Base-by-base conservation (phyloP, 1,140 invertebrate genomes). In the Drosophila jambulina region DNA sequence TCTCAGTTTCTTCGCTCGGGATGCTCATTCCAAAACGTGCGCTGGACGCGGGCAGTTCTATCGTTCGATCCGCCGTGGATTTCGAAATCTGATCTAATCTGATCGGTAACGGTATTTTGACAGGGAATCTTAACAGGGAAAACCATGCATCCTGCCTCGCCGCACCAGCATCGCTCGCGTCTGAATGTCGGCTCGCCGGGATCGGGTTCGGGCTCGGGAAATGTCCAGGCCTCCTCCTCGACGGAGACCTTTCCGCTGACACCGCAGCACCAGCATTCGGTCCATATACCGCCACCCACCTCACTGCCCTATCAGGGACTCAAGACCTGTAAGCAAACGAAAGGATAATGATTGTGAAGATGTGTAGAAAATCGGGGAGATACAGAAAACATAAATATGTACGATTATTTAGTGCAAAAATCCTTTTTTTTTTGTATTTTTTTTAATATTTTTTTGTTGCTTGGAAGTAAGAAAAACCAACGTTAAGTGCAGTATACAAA, bases 291-390 rank as follows among this genome's bases (percentile, higher is more conserved):
- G 17, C 65, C 84, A 0, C 3, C 65, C 57, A 67, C 68, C 25
- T 75, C 79, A 3, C 74, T 82, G 60, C 80, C 84, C 19, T 92
- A 92, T 67, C 91, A 92, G 61, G 91, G 91, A 67, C 75, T 92
- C 12, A 88, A 92, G 54, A 92, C 91, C 40, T 92, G 91, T 92
- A 88, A 80, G 83, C 43, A 46, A 12, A 17, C 4, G 9, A 36
- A 32, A 12, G 46, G 46, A 27, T 27, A 49, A 25, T 17, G 45
- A 23, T 4, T 25, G 25, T 25, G 4, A 17, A 17, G 7, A 48
- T 48, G 25, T 15, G 17, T 10, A 46, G 8, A 2, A 5, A 17
- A 6, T 13, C 21, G 21, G 3, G 13, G 45, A 10, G 25, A 49
- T 27, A 6, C 9, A n/a, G 5, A 8, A 32, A 32, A 13, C 5